These are phyloP conservation scores for Rhegmatorhina hoffmannsi DNA, from an alignment of 2,113 vertebrate genomes.

Conservation along the genomic window DNA sequence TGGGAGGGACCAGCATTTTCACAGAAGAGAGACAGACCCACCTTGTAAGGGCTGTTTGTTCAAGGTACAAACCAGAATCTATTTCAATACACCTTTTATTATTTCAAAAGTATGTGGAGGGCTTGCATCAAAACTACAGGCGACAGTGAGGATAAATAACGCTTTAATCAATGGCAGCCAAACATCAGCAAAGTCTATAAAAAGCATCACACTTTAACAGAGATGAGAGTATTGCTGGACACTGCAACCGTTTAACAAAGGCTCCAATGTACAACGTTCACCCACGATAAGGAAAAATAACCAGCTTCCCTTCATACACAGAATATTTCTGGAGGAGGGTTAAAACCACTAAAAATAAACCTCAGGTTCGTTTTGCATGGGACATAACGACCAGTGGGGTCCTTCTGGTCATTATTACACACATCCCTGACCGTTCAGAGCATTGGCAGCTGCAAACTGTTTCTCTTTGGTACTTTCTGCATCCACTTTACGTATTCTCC, in stretches of 20 bases:
- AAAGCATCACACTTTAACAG: conserved; percentile 69
- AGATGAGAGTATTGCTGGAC: conserved; percentile 60
- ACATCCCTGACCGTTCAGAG: background rate
- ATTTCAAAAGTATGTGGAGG: conserved; percentile 64
- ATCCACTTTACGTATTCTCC: background rate
- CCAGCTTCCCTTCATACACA: background rate
- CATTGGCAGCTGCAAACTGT: conserved; percentile 44
- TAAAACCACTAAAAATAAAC: background rate
- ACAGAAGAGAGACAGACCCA: background rate
- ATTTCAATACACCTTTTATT: conserved; percentile 73
- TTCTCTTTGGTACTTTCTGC: conserved; percentile 34
- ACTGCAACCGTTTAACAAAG: conserved; percentile 68
- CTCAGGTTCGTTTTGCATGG: conserved; percentile 30
- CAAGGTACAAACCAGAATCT: conserved; percentile 69
- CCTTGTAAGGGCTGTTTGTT: conserved; percentile 54
- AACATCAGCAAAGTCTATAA: conserved; percentile 67
- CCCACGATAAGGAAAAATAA: conserved; percentile 17
- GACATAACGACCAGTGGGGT: conserved; percentile 23
- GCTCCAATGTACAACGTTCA: conserved; percentile 32
- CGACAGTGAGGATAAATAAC: conserved; percentile 77
- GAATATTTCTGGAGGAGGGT: background rate
- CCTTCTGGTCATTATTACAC: background rate
- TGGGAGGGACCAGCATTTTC: conserved; percentile 35
- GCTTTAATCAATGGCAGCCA: conserved; percentile 78
- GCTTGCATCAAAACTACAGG: conserved; percentile 78